A percentile compares a stretch with the other conserved stretches of the same genome.
These are phyloP conservation scores for Cosmia pyralina DNA, from an alignment of 2,888 invertebrate genomes.

Conservation along the genomic window DNA sequence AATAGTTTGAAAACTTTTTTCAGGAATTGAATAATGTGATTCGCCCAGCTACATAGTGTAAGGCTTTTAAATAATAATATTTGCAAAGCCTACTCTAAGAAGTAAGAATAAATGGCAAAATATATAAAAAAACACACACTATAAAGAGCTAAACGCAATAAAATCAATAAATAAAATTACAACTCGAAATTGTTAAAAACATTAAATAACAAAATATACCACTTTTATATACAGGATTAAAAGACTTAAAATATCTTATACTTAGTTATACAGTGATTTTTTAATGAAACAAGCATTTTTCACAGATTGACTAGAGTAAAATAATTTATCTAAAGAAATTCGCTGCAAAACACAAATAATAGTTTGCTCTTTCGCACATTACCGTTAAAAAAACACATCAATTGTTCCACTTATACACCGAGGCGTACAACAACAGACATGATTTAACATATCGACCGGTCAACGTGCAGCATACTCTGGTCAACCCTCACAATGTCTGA, in stretches of 20 bases:
- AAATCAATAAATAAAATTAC: constrained; percentile 56
- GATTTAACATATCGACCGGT: constrained; percentile 8
- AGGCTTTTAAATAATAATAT: neutral
- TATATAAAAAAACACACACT: constrained; percentile 28
- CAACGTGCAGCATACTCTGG: constrained; percentile 62
- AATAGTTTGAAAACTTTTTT: no score
- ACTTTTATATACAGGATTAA: constrained; percentile 33
- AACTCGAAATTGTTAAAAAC: constrained; percentile 53
- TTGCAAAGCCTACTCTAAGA: constrained; percentile 5
- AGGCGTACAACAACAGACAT: constrained; percentile 18
- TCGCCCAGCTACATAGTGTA: neutral
- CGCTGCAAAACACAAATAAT: no score
- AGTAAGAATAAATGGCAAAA: neutral
- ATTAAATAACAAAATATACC: constrained; percentile 39
- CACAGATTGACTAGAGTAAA: constrained; percentile 73
- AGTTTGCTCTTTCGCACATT: no score
- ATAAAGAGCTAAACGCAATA: constrained; percentile 63
- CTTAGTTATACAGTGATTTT: constrained; percentile 45
- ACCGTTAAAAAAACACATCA: neutral
- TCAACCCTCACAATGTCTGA: constrained; percentile 77
- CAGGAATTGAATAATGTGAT: neutral
- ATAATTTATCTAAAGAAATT: neutral
- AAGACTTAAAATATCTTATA: constrained; percentile 53
- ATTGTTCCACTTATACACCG: constrained; percentile 21
- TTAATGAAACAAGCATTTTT: constrained; percentile 49